These are phyloP conservation scores for Nasonovia ribisnigri DNA, from an alignment of 2,888 invertebrate species.

Conservation along the genomic window DNA sequence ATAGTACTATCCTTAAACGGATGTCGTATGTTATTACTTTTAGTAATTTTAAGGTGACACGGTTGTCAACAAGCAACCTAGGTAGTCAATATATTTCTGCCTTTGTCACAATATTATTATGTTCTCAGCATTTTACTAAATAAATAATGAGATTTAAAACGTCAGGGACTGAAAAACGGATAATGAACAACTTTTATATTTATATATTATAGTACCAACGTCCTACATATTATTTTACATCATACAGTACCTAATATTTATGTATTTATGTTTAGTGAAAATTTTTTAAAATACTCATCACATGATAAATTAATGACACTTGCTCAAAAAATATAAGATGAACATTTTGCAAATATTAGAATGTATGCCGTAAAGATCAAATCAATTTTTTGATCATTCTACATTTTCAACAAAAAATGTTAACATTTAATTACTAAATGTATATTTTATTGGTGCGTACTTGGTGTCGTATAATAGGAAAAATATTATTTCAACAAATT, in stretches of 20 bases:
- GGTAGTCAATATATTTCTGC: neutral
- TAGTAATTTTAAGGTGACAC: neutral
- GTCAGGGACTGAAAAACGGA: neutral
- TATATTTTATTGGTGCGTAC: neutral
- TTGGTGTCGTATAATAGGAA: neutral
- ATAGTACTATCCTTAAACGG: neutral
- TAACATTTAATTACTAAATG: neutral
- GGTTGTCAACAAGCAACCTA: neutral
- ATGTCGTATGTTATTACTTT: neutral
- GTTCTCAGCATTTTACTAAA: neutral
- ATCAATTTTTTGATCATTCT: neutral
- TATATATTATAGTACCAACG: neutral
- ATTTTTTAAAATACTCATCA: neutral
- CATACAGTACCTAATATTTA: neutral
- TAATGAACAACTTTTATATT: neutral
- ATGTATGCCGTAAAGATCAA: neutral
- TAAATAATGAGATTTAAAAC: neutral
- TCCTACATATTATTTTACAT: neutral
- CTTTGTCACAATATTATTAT: neutral
- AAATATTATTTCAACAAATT: neutral
- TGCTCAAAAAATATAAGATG: neutral
- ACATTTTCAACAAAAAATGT: neutral
- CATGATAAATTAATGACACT: neutral
- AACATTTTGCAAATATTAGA: neutral
- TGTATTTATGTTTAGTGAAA: neutral